Evolutionary conservation across 2,797 vertebrate genomes (phyloP).

Genomic region (Poecilia gillii): DNA sequence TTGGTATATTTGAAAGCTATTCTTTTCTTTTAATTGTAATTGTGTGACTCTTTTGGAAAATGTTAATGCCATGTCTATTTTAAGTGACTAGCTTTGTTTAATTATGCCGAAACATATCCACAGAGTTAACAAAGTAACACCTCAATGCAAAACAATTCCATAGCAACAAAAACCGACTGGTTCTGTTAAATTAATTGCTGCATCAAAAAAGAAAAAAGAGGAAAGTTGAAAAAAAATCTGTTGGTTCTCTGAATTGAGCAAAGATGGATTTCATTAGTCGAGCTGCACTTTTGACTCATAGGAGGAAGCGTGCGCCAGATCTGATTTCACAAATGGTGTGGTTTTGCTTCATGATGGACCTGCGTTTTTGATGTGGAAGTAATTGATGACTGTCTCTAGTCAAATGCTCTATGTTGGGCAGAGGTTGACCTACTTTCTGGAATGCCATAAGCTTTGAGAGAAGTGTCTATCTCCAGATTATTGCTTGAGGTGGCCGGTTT

Average conservation of each 20-base stretch:
- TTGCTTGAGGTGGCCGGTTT: conserved; percentile 43
- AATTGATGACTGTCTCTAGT: conserved; percentile 31
- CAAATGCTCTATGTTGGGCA: conserved; percentile 76
- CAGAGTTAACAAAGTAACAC: neutral
- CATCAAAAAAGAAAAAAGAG: neutral
- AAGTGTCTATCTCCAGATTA: conserved; percentile 81
- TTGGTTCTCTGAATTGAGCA: neutral
- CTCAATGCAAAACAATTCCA: neutral
- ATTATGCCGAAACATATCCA: neutral
- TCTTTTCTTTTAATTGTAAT: neutral
- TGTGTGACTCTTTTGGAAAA: neutral
- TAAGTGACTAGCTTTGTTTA: neutral
- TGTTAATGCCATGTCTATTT: neutral
- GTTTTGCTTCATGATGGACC: neutral
- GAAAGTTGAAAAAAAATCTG: neutral
- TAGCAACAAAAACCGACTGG: neutral
- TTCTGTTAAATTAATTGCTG: neutral
- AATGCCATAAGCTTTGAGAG: conserved; percentile 89
- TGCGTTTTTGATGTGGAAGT: conserved; percentile 17
- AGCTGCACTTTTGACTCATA: conserved; percentile 9
- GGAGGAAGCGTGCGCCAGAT: neutral
- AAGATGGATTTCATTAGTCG: neutral
- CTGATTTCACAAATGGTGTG: neutral
- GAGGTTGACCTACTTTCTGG: conserved; percentile 88
- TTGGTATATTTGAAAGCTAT: neutral